phyloP scores from a whole-genome alignment of 2,113 vertebrate genomes.

The Crotalus horridus region DNA sequence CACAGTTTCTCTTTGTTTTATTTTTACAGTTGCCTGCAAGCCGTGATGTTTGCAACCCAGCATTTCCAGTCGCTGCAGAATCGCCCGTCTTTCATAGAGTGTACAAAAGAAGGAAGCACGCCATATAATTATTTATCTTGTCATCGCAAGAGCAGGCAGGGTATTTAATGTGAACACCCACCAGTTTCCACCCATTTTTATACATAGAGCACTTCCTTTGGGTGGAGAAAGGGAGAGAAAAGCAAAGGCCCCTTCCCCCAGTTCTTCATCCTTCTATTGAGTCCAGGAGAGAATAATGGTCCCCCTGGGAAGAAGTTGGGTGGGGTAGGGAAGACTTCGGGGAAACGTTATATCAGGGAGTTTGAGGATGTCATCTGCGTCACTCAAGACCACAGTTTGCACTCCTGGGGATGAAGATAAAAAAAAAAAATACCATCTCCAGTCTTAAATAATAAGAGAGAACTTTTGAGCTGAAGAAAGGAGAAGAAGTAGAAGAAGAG shows the following conservation, averaged over 20 bases:
- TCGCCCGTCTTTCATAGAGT: constrained; percentile 67
- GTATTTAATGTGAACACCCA: constrained; percentile 73
- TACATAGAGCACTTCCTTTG: constrained; percentile 71
- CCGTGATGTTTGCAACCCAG: constrained; percentile 51
- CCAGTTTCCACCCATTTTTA: constrained; percentile 76
- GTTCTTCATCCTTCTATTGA: constrained; percentile 76
- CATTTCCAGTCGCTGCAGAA: constrained; percentile 72
- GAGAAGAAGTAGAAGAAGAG: background rate
- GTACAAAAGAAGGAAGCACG: constrained; percentile 48
- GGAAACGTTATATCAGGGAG: constrained; percentile 76
- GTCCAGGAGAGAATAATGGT: background rate
- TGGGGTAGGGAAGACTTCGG: constrained; percentile 54
- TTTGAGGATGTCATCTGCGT: constrained; percentile 82
- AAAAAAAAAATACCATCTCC: constrained; percentile 66
- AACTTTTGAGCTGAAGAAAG: background rate
- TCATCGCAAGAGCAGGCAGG: constrained; percentile 71
- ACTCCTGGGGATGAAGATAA: constrained; percentile 70
- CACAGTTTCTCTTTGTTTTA: background rate
- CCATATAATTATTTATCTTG: constrained; percentile 70
- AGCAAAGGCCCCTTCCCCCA: constrained; percentile 53
- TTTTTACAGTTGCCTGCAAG: constrained; percentile 53
- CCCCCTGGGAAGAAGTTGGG: constrained; percentile 20
- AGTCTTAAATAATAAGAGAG: constrained; percentile 18
- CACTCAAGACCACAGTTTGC: constrained; percentile 76
- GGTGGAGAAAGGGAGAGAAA: constrained; percentile 66